Base-by-base conservation (phyloP, 2,797 vertebrate genomes). In the Dromococcyx pavoninus region DNA sequence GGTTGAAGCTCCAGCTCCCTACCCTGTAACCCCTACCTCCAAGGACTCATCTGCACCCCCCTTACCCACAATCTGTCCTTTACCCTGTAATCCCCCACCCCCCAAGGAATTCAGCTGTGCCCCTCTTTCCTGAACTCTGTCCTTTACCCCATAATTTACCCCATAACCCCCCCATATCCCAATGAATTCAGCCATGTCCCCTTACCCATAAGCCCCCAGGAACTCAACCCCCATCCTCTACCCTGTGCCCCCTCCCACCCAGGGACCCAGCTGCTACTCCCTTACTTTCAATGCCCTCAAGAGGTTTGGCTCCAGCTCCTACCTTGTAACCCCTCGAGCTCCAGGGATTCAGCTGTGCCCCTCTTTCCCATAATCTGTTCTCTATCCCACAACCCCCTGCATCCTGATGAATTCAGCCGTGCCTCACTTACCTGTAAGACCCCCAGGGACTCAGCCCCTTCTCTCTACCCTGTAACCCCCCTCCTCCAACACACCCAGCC, bases 301-400 rank as follows among this genome's bases (percentile, higher is more conserved):
- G n/a, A n/a, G n/a, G n/a, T n/a, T n/a, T n/a, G n/a, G n/a, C n/a
- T n/a, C n/a, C n/a, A n/a, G n/a, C n/a, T n/a, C n/a, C n/a, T n/a
- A n/a, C n/a, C n/a, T n/a, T n/a, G n/a, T n/a, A 44, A 44, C 43
- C 44, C 43, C 43, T 43, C 43, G n/a, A n/a, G n/a, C n/a, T n/a
- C n/a, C 46, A 28, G 9, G 9, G 28, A 19, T 25, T 17, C 56
- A 58, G 54, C 3, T 5, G 35, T 43, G 56, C 12, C 25, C 39
- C 51, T 30, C 43, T 30, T 7, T 3, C 39, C 24, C 1, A 1
- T 19, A 27, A 32, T 10, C 4, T n/a, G n/a, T n/a, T n/a, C n/a
- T n/a, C n/a, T n/a, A n/a, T n/a, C n/a, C n/a, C n/a, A n/a, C n/a
- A n/a, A n/a, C n/a, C n/a, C n/a, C n/a, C n/a, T n/a, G n/a, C n/a